Base-by-base conservation (phyloP, 2,113 vertebrate species). In the Gila orcuttii region DNA sequence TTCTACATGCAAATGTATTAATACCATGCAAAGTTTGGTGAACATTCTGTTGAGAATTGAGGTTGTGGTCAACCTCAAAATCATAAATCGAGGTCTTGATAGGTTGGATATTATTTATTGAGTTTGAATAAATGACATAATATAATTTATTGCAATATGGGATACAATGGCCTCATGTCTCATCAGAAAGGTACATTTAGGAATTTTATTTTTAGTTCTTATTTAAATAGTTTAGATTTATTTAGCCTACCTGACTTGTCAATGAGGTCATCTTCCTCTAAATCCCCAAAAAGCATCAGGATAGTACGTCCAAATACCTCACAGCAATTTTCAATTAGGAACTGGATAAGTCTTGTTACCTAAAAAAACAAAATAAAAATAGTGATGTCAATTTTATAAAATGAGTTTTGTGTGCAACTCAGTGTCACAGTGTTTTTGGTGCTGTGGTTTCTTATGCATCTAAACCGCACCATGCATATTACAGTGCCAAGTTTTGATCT, bases 261-360 rank as follows among this genome's bases (percentile, higher is more conserved):
- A 3, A 88, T 93, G 86, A 92, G 91, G 33, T 95, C 95, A 1
- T 95, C 96, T 79, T 96, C 93, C 75, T 95, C 93, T 0, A 89
- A 90, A 45, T 93, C 76, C 17, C 90, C 94, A 74, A 94, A 89
- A 42, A 96, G 87, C n/a, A 89, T 91, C 0, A 87, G 91, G 69
- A 93, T 89, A 33, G 95, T 93, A 21, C 97, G 95, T 88, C 96
- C 97, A 88, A 99, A 96, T 90, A 99, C 92, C 87, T 96, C 95
- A 13, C 79, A 93, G 89, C 96, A 96, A 88, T 96, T 93, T 86
- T 97, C 95, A 75, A 98, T 98, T 68, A 99, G 95, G 90, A 97
- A 97, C 93, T 97, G 94, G 79, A 97, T 96, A 73, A 99, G 64
- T 5, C 85, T 85, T n/a, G 95, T 96, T 85, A 97, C 96, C 98